Percentiles rank a stretch among this genome's conserved stretches.
Evolutionary conservation across 2,888 invertebrate genomes (phyloP).

Genomic region (Hofmannophila pseudospretella): DNA sequence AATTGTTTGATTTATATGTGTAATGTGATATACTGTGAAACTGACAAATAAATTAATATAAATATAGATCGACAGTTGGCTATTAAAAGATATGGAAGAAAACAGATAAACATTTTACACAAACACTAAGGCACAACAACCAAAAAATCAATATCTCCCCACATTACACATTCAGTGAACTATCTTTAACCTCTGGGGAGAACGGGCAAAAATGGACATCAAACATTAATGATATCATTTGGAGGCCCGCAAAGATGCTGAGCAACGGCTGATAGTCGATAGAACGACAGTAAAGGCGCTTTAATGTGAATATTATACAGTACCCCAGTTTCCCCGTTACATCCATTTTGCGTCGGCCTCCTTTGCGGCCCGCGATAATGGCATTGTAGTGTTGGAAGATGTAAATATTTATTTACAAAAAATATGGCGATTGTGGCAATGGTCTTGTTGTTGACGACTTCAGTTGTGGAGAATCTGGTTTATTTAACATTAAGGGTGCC

Average conservation of each 20-base stretch:
- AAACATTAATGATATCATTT: slow-evolving; percentile 70
- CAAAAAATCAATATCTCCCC: slow-evolving; percentile 45
- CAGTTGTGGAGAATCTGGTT: no score
- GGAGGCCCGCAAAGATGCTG: slow-evolving; percentile 62
- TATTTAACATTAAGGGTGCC: no score
- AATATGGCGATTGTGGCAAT: background rate
- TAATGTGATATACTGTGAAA: no score
- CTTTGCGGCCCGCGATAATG: slow-evolving; percentile 21
- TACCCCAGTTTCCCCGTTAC: slow-evolving; percentile 31
- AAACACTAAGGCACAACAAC: no score
- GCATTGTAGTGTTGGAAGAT: slow-evolving; percentile 17
- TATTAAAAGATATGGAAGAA: no score
- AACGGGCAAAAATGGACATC: slow-evolving; percentile 49
- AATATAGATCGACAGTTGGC: no score
- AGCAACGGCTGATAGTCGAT: slow-evolving; percentile 65
- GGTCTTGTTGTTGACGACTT: no score
- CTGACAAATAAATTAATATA: no score
- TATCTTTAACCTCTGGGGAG: slow-evolving; percentile 30
- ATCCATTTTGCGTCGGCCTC: slow-evolving; percentile 24
- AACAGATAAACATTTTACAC: no score
- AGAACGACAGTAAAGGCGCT: slow-evolving; percentile 55
- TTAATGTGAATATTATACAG: slow-evolving; percentile 74
- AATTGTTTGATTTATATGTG: no score
- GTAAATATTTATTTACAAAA: slow-evolving; percentile 7
- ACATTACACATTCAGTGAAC: slow-evolving; percentile 53